Evolutionary conservation across 2,113 vertebrate genomes (phyloP), one percentile per base, ranked within the genome.

Genomic region (Arizona elegans): DNA sequence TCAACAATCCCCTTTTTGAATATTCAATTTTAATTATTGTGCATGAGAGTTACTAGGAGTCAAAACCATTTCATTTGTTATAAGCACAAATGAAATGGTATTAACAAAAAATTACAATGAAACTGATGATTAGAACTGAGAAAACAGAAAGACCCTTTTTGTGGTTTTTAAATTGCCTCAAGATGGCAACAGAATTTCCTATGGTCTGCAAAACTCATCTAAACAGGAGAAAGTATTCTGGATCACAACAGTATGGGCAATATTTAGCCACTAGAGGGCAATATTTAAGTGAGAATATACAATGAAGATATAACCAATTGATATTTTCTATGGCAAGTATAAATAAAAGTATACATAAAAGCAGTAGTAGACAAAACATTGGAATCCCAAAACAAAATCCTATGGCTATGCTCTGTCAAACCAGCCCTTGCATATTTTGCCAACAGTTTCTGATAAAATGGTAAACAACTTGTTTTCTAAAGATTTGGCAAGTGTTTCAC

Each of bases 181-280:
- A 50, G 10, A 13, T 70, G 54, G 54, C 29, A 52, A 47, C 3
- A 24, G 19, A 90, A 52, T 58, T 29, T 24, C 38, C 43, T 38
- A 29, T 23, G 23, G 26, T 52, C 10, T 88, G 50, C 58, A 87
- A 33, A 58, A n/a, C 21, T n/a, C 19, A 29, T 19, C 21, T 17
- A 8, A 85, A 53, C 53, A 59, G 70, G 33, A 70, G 11, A 38
- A 81, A 12, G 8, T 15, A 7, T n/a, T 86, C 26, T 47, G 56
- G 17, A 52, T 59, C 4, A 87, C 87, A 59, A 85, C 50, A 59
- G 43, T 29, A 38, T 19, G 29, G 86, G 12, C 75, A 54, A 53
- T 54, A 29, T 90, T 43, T 38, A 21, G 21, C 81, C 92, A 90
- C 75, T 38, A 90, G 92, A 47, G 89, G 92, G 92, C 92, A 87